Evolutionary conservation across 2,888 invertebrate species (phyloP).

Genomic region (Drosophila basisetae): DNA sequence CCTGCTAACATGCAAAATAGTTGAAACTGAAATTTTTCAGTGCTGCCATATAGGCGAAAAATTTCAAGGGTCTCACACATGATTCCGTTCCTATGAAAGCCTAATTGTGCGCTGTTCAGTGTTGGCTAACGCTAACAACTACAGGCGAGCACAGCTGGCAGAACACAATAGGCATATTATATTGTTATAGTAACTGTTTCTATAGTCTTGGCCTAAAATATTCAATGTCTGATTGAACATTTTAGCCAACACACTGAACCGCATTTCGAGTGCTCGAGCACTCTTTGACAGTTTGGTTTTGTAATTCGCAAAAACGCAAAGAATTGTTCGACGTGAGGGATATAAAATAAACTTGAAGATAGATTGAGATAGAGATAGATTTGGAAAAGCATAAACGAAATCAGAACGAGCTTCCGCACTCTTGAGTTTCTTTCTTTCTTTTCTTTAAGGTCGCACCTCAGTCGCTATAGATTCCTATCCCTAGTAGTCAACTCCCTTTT

Average conservation of each 20-base stretch:
- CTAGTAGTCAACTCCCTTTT: constrained; percentile 23
- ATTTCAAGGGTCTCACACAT: constrained; percentile 82
- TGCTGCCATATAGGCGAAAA: constrained; percentile 25
- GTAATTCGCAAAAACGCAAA: constrained; percentile 86
- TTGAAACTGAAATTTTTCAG: constrained; percentile 78
- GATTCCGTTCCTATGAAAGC: constrained; percentile 78
- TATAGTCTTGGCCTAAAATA: constrained; percentile 64
- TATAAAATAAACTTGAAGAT: constrained; percentile 58
- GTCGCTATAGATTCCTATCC: constrained; percentile 1
- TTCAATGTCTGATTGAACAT: constrained; percentile 69
- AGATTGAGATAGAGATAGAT: constrained; percentile 37
- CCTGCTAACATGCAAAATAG: constrained; percentile 84
- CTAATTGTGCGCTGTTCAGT: constrained; percentile 34
- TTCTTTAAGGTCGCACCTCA: constrained; percentile 20
- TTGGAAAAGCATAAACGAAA: constrained; percentile 62
- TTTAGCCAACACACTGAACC: constrained; percentile 60
- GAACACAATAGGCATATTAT: constrained; percentile 25
- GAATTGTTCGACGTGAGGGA: constrained; percentile 75
- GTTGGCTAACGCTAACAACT: constrained; percentile 5
- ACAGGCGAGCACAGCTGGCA: constrained; percentile 12
- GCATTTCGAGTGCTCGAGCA: constrained; percentile 39
- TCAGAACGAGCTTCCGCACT: constrained; percentile 22
- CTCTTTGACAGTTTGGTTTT: constrained; percentile 82
- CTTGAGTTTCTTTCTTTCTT: background rate
- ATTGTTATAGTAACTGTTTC: constrained; percentile 11